These are phyloP conservation scores for Xenops minutus DNA, from an alignment of 2,797 vertebrate genomes.

Conservation along the genomic window DNA sequence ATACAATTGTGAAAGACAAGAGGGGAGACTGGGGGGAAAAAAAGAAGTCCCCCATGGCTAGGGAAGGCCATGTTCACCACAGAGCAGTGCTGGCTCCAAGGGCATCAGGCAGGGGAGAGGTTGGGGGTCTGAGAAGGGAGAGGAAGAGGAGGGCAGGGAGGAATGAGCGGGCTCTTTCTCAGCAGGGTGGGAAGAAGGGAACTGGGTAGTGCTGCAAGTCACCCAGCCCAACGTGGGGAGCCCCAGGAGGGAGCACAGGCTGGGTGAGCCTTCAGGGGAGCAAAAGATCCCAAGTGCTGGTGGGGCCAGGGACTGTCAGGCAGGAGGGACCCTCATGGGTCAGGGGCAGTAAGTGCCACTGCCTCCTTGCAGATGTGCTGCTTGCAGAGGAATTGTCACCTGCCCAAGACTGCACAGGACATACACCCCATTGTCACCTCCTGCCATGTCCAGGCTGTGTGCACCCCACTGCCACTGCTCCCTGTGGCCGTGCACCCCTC, in stretches of 20 bases:
- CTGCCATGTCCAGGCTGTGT: fast-evolving
- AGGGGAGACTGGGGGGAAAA: fast-evolving
- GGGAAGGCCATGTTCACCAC: neutral
- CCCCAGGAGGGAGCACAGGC: neutral
- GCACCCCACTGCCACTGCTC: neutral
- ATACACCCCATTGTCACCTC: neutral
- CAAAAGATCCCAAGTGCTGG: neutral
- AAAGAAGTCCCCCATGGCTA: neutral
- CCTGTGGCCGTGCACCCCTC: fast-evolving
- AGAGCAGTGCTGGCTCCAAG: neutral
- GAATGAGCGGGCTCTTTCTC: neutral
- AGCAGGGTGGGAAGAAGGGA: neutral
- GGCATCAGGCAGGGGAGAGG: neutral
- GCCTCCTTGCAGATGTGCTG: neutral
- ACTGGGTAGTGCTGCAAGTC: neutral
- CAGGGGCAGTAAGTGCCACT: neutral
- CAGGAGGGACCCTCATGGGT: neutral
- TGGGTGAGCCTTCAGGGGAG: neutral
- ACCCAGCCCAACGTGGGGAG: neutral
- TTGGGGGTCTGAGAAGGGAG: neutral
- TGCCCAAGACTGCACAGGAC: fast-evolving
- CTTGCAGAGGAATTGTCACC: neutral
- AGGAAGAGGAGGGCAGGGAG: neutral
- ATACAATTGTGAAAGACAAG: neutral
- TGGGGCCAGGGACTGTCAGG: neutral